Evolutionary conservation across 2,113 vertebrate genomes (phyloP).

Genomic region (Trichechus manatus): DNA sequence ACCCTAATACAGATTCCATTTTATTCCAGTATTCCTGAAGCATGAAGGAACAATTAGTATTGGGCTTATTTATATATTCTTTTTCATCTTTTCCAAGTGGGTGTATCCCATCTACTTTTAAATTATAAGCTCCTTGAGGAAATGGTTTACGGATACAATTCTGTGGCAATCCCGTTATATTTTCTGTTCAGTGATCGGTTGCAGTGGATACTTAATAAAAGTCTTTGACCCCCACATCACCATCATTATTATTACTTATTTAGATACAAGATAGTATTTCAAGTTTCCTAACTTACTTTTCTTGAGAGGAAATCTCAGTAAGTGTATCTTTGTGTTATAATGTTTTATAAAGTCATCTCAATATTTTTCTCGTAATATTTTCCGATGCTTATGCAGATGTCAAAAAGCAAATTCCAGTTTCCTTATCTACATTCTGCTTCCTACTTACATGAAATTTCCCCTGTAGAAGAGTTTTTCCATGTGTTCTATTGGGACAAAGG

Average conservation of each 20-base stretch:
- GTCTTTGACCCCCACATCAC: background rate
- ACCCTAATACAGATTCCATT: background rate
- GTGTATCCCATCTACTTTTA: background rate
- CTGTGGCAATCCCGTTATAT: background rate
- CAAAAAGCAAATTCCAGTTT: background rate
- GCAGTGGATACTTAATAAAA: background rate
- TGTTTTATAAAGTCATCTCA: background rate
- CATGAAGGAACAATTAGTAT: background rate
- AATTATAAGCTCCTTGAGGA: background rate
- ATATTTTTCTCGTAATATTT: background rate
- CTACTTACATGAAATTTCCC: constrained; percentile 60
- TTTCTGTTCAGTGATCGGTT: background rate
- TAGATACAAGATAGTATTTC: background rate
- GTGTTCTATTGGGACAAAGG: constrained; percentile 78
- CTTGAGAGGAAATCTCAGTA: background rate
- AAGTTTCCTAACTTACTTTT: background rate
- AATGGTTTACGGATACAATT: background rate
- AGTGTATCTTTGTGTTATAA: background rate
- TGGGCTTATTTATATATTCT: background rate
- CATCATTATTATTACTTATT: background rate
- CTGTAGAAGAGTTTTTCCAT: constrained; percentile 66
- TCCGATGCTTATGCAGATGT: background rate
- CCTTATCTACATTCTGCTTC: constrained; percentile 72
- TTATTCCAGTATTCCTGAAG: background rate
- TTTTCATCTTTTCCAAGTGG: background rate